These are phyloP conservation scores for Dendrocincla tyrannina DNA, from an alignment of 2,797 vertebrate species.

Conservation along the genomic window DNA sequence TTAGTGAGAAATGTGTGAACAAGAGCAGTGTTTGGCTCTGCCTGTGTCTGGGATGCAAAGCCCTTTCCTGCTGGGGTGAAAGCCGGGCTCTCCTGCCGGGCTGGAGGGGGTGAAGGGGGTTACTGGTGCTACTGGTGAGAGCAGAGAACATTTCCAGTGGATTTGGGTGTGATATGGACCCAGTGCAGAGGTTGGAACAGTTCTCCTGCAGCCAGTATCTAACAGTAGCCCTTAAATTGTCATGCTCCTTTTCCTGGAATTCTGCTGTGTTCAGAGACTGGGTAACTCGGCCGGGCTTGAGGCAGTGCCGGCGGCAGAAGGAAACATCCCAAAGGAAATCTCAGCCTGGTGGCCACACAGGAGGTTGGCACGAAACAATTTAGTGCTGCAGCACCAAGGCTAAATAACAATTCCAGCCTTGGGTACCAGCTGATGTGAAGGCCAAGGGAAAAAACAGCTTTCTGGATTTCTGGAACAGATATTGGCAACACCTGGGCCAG, in stretches of 20 bases:
- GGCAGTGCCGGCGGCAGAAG: background rate
- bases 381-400: background rate
- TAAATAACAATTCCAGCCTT: slow-evolving; percentile 12
- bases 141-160: background rate
- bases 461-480: slow-evolving; percentile 22
- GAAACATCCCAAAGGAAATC: background rate
- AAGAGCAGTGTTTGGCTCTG: background rate
- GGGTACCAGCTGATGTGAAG: background rate
- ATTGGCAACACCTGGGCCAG: slow-evolving; percentile 9
- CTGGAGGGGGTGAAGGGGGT: background rate
- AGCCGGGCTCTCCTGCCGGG: background rate
- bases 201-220: background rate
- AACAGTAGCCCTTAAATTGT: background rate
- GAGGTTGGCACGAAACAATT: background rate
- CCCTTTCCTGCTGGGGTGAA: background rate
- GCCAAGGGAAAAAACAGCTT: background rate
- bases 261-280: background rate
- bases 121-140: background rate
- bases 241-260: background rate
- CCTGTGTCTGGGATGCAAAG: background rate
- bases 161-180: background rate
- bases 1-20: background rate
- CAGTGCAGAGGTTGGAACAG: background rate
- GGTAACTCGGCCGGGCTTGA: background rate
- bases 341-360: background rate